Conservation (phyloP, 2,113 vertebrate species). For the Albula glossodonta region DNA sequence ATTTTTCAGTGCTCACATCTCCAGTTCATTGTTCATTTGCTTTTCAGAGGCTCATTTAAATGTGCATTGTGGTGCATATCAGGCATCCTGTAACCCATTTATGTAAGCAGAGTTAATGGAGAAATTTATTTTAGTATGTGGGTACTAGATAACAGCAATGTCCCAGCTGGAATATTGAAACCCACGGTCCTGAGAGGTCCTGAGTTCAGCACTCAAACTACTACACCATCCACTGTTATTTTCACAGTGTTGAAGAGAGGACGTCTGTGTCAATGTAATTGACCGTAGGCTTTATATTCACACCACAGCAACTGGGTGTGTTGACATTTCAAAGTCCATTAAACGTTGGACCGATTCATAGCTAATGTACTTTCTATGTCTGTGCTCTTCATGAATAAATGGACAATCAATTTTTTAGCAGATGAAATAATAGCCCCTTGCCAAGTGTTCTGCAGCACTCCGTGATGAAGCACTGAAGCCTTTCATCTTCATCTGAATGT, state of each 20-base stretch:
- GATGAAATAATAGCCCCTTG: background rate
- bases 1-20: background rate
- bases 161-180: background rate
- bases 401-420: constrained; percentile 5
- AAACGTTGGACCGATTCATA: background rate
- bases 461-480: background rate
- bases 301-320: background rate
- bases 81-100: background rate
- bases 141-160: background rate
- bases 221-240: background rate
- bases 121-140: background rate
- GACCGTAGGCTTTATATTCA: background rate
- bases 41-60: background rate
- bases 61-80: background rate
- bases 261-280: background rate
- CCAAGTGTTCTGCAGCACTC: background rate
- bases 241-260: background rate
- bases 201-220: background rate
- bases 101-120: background rate
- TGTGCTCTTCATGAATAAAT: background rate
- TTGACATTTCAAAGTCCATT: constrained; percentile 30
- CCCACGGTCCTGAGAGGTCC: background rate
- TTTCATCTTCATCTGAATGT: background rate
- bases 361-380: constrained; percentile 11
- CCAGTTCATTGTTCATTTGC: background rate